These are phyloP conservation scores for Amiota minor DNA, from an alignment of 2,888 invertebrate genomes.

Conservation along the genomic window DNA sequence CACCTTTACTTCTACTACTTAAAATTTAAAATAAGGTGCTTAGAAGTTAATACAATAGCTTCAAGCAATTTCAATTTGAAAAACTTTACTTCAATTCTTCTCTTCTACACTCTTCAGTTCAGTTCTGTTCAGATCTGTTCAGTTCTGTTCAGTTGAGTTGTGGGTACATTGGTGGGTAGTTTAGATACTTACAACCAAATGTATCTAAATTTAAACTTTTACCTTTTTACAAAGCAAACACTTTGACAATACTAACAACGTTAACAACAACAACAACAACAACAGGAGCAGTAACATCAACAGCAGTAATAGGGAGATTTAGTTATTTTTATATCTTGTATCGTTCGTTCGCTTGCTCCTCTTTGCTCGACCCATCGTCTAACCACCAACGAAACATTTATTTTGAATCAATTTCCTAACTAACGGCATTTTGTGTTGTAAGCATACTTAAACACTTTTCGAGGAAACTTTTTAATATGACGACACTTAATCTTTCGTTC, in stretches of 20 bases:
- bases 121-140: not conserved
- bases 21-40: not conserved
- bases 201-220: no score
- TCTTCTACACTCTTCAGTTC: not conserved
- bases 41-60: constrained; percentile 10
- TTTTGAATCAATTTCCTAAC: constrained; percentile 41
- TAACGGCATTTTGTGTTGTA: constrained; percentile 24
- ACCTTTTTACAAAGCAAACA: constrained; percentile 3
- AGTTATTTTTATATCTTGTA: no score
- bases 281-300: not conserved
- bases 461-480: constrained; percentile 55
- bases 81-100: not conserved
- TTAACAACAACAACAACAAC: not conserved
- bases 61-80: not conserved
- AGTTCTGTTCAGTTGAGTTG: no score
- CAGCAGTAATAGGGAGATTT: no score
- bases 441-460: constrained; percentile 26
- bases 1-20: no score
- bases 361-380: no score
- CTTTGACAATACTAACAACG: not conserved
- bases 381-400: not conserved
- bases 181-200: no score
- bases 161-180: no score
- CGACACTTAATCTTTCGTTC: constrained; percentile 52
- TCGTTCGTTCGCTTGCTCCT: no score